A percentile compares a stretch with the other conserved stretches of the same genome.
Evolutionary conservation across 2,888 invertebrate species (phyloP).

Genomic region (Microdon myrmicae): DNA sequence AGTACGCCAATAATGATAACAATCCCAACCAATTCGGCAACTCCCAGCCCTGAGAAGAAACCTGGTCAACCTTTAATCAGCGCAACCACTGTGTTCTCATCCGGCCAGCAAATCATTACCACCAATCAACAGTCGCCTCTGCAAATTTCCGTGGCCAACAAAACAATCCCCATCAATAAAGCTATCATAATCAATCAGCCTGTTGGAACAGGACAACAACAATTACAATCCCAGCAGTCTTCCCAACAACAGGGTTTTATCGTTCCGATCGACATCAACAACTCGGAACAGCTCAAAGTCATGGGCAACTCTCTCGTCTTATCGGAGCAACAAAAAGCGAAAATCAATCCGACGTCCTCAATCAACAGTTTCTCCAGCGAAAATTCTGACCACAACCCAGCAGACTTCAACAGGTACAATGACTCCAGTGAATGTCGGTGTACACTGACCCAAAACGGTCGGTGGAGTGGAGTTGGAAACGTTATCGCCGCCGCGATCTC

Average conservation of each 20-base stretch:
- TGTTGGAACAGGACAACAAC: slow-evolving; percentile 41
- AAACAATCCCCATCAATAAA: slow-evolving; percentile 56
- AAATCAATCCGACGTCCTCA: slow-evolving; percentile 18
- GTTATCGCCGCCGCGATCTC: slow-evolving; percentile 23
- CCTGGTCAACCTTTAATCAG: slow-evolving; percentile 33
- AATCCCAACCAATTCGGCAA: slow-evolving; percentile 25
- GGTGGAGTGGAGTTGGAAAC: slow-evolving; percentile 37
- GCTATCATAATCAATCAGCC: slow-evolving; percentile 60
- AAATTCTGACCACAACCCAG: slow-evolving; percentile 25
- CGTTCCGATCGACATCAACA: slow-evolving; percentile 56
- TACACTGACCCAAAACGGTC: slow-evolving; percentile 30
- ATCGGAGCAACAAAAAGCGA: slow-evolving; percentile 39
- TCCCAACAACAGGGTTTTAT: slow-evolving; percentile 56
- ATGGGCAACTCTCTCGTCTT: slow-evolving; percentile 41
- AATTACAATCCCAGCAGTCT: slow-evolving; percentile 47
- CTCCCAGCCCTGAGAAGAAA: slow-evolving; percentile 35
- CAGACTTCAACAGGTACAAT: slow-evolving; percentile 41
- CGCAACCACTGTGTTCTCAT: slow-evolving; percentile 23
- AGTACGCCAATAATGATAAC: slow-evolving; percentile 48
- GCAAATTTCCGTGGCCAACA: slow-evolving; percentile 28
- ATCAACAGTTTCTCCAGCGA: too few species aligned
- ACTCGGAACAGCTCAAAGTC: slow-evolving; percentile 52
- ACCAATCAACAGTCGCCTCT: slow-evolving; percentile 24
- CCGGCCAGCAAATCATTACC: slow-evolving; percentile 43
- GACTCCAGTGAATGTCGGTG: slow-evolving; percentile 27